A percentile compares a stretch with the other conserved stretches of the same genome.
These are phyloP conservation scores for Xestia xanthographa DNA, from an alignment of 2,888 invertebrate species.

Conservation along the genomic window DNA sequence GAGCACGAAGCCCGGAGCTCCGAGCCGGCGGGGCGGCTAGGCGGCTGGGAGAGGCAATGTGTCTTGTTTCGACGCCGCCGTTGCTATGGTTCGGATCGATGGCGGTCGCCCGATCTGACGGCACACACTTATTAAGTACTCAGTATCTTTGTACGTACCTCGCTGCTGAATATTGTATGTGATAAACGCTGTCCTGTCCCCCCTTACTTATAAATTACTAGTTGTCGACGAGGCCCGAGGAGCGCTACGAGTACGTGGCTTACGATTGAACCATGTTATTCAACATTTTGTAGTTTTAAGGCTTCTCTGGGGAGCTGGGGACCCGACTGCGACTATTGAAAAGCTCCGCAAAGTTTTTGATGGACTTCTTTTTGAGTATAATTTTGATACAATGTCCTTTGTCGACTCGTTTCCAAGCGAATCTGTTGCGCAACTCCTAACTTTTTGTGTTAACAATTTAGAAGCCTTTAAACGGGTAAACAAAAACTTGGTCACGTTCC, in stretches of 20 bases:
- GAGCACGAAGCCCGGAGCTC: constrained; percentile 32
- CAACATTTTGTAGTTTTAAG: constrained; percentile 28
- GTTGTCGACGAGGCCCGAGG: constrained; percentile 17
- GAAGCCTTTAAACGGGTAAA: constrained; percentile 23
- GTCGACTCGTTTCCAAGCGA: constrained; percentile 29
- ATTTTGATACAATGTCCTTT: constrained; percentile 35
- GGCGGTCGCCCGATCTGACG: constrained; percentile 60
- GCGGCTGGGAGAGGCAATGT: constrained; percentile 53
- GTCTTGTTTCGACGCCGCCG: constrained; percentile 61
- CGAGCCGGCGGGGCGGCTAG: background rate
- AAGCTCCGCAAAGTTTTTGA: constrained; percentile 32
- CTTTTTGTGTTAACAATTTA: constrained; percentile 31
- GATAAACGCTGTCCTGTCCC: constrained; percentile 55
- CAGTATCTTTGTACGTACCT: constrained; percentile 60
- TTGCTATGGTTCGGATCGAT: constrained; percentile 64
- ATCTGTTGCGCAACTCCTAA: constrained; percentile 34
- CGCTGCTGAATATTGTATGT: constrained; percentile 64
- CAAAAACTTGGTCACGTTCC: constrained; percentile 21
- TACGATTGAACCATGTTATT: constrained; percentile 15
- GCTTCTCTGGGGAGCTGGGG: constrained; percentile 9
- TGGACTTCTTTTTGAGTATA: constrained; percentile 38
- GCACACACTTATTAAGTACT: constrained; percentile 63
- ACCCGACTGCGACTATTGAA: constrained; percentile 10
- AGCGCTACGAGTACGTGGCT: constrained; percentile 25
- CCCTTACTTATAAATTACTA: constrained; percentile 42